Evolutionary conservation across 2,888 invertebrate genomes (phyloP).

Genomic region (Limnephilus auricula): DNA sequence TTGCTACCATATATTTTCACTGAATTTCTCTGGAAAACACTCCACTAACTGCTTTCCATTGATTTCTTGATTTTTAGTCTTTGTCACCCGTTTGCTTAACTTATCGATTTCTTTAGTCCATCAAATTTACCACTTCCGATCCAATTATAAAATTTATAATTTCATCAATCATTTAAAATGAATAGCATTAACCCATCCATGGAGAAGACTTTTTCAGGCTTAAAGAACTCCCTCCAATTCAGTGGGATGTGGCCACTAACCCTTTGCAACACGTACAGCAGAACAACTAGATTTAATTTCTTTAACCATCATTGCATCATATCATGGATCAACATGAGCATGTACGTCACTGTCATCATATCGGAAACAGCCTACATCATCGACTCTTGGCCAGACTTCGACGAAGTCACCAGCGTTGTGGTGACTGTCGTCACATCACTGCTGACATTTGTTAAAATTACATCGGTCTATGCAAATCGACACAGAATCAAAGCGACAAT

Average conservation of each 20-base stretch:
- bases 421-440: slow-evolving; percentile 40
- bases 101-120: too few relatives aligned
- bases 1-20: background rate
- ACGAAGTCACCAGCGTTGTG: slow-evolving; percentile 40
- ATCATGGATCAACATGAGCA: slow-evolving; percentile 39
- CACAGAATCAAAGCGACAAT: slow-evolving; percentile 10
- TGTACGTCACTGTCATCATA: slow-evolving; percentile 22
- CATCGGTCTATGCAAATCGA: slow-evolving; percentile 33
- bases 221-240: slow-evolving; percentile 20
- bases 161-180: background rate
- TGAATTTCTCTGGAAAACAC: background rate
- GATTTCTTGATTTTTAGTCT: background rate
- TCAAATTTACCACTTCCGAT: background rate
- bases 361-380: slow-evolving; percentile 42
- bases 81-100: too few relatives aligned
- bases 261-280: background rate
- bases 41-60: background rate
- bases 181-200: background rate
- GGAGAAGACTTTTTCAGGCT: slow-evolving; percentile 27
- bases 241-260: slow-evolving; percentile 45
- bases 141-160: background rate
- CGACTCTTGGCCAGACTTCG: slow-evolving; percentile 46
- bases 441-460: slow-evolving; percentile 40
- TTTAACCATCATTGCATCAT: background rate
- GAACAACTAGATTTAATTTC: too few relatives aligned